phyloP scores from a whole-genome alignment of 2,888 invertebrate genomes.

The Uloborus plumipes region DNA sequence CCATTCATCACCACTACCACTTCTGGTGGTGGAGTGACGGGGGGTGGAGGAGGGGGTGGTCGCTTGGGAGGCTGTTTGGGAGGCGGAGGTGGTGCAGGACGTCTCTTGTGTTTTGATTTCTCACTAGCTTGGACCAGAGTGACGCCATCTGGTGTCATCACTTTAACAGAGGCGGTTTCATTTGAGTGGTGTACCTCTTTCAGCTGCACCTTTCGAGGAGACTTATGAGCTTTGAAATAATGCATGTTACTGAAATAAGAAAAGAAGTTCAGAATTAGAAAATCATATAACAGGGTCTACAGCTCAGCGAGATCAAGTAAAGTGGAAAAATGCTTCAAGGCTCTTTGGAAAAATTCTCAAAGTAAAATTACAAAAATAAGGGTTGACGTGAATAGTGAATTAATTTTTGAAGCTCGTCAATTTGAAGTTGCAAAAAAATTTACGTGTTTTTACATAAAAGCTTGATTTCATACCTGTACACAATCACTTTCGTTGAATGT shows the following conservation, averaged over 20 bases:
- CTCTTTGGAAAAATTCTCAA: too few species aligned
- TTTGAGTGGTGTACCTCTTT: constrained; percentile 64
- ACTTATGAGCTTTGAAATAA: constrained; percentile 57
- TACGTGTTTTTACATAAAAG: too few species aligned
- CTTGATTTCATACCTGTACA: too few species aligned
- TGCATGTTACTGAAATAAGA: constrained; percentile 52
- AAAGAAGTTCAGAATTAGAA: not conserved
- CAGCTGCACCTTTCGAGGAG: constrained; percentile 60
- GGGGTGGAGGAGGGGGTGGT: constrained; percentile 61
- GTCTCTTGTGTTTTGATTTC: constrained; percentile 19
- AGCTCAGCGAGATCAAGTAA: too few species aligned
- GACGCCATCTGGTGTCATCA: constrained; percentile 60
- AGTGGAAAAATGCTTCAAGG: too few species aligned
- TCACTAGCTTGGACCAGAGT: constrained; percentile 54
- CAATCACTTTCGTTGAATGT: too few species aligned
- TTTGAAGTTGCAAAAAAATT: too few species aligned
- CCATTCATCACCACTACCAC: constrained; percentile 25
- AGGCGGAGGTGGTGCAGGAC: constrained; percentile 63
- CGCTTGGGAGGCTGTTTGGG: constrained; percentile 58
- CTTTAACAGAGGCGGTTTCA: constrained; percentile 60
- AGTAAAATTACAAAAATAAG: too few species aligned
- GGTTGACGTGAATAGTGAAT: too few species aligned
- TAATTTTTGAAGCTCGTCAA: too few species aligned
- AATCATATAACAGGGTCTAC: not conserved
- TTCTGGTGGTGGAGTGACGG: constrained; percentile 41